Evolutionary conservation across 2,888 invertebrate genomes (phyloP), one percentile per base, ranked within the genome.

Genomic region (Parnassius glacialis): DNA sequence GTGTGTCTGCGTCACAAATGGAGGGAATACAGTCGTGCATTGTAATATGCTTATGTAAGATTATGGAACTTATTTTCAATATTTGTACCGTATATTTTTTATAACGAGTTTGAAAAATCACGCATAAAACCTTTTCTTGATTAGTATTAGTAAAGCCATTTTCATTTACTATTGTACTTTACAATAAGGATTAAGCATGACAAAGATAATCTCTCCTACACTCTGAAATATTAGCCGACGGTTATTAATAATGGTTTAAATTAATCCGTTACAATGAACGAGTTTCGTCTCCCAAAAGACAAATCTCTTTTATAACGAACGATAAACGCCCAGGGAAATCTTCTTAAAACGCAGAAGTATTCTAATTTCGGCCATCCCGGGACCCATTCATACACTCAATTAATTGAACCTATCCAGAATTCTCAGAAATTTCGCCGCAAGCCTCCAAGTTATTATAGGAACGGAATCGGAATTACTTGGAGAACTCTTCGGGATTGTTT

Each of bases 281-380:
- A 48, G 48, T 53, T 57, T 9, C 47, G 47, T 56, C 45, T 54
- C 60, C 61, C 64, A 59, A 60, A 60, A 58, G 52, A 66, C 57
- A 61, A 61, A 63, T 65, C 61, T 61, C 61, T 64, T 55, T 44
- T 48, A 56, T 52, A 63, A 61, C 63, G 52, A 63, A 47, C 61
- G 53, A 52, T 60, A 52, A 64, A 57, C 43, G 57, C 65, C 66
- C 50, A 52, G 66, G 66, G 66, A 67, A 67, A 67, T 65, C 63
- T 65, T 57, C 65, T 63, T 63, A 61, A 66, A 64, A 59, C 59
- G 61, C 63, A 54, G 12, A 13, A 48, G 59, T 59, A 57, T 55
- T 54, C 55, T 63, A 67, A 65, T 67, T 67, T 53, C 60, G 44
- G 13, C 20, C 11, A 13, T 20, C 62, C 43, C 51, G 51, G 11